These are phyloP conservation scores for Epicauta chinensis DNA, from an alignment of 1,140 invertebrate species.

Conservation along the genomic window DNA sequence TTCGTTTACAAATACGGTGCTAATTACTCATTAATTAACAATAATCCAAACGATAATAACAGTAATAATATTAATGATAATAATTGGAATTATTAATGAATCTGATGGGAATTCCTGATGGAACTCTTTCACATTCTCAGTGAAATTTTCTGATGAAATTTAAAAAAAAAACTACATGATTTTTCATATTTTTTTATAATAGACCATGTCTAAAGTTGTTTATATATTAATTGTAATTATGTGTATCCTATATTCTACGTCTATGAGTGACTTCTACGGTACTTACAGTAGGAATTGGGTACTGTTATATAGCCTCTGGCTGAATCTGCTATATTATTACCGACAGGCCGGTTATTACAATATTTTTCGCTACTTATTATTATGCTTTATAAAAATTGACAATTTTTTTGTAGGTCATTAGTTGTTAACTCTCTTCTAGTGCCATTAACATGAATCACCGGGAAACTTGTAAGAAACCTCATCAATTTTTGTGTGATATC, in stretches of 20 bases:
- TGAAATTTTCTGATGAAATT: background rate
- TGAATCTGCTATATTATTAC: slow-evolving; percentile 9
- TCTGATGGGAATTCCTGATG: too few species aligned
- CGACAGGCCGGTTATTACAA: slow-evolving; percentile 8
- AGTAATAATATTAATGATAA: too few species aligned
- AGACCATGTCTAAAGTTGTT: background rate
- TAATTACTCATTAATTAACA: too few species aligned
- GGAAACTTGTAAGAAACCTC: too few species aligned
- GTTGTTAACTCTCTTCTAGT: too few species aligned
- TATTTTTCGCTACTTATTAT: background rate
- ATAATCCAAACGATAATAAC: too few species aligned
- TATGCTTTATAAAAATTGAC: background rate
- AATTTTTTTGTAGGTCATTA: background rate
- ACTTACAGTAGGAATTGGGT: slow-evolving; percentile 14
- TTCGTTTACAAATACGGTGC: too few species aligned
- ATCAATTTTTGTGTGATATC: too few species aligned
- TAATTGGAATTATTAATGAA: too few species aligned
- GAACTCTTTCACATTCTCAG: too few species aligned
- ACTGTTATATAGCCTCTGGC: slow-evolving; percentile 16
- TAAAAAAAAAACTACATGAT: background rate
- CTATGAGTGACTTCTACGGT: slow-evolving; percentile 12
- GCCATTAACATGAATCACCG: too few species aligned
- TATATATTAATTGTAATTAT: background rate
- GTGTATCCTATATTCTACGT: slow-evolving; percentile 6
- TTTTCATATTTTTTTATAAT: background rate